These are phyloP conservation scores for Propithecus deckenii DNA, from an alignment of 2,797 vertebrate species.

Conservation along the genomic window DNA sequence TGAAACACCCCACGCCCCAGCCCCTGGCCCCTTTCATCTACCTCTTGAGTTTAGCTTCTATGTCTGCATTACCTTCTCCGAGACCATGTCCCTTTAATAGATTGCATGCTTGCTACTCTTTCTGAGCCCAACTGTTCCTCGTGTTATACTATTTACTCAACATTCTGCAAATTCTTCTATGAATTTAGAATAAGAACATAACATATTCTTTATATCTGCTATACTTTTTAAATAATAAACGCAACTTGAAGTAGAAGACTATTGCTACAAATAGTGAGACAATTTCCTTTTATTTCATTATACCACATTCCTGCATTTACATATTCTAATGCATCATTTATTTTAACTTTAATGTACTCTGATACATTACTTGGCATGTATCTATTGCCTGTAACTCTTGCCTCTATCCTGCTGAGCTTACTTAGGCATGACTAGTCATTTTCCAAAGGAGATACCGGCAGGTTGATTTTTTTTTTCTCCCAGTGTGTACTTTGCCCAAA, in stretches of 20 bases:
- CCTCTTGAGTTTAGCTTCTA: neutral
- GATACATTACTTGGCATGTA: neutral
- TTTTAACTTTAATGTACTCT: neutral
- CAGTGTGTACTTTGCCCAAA: neutral
- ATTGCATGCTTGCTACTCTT: neutral
- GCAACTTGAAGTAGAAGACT: neutral
- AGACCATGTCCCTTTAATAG: too few species aligned
- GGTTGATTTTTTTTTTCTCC: neutral
- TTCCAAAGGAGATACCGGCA: neutral
- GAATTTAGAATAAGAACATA: neutral
- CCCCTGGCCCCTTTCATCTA: neutral
- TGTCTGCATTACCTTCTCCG: neutral
- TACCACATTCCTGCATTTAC: neutral
- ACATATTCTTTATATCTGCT: neutral
- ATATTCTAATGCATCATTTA: neutral
- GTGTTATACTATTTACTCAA: too few species aligned
- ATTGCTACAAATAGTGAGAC: neutral
- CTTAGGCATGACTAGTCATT: neutral
- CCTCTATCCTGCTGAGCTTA: neutral
- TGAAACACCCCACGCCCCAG: too few species aligned
- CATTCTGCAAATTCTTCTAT: neutral
- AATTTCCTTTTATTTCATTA: neutral
- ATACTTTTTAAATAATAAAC: neutral
- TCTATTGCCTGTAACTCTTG: neutral
- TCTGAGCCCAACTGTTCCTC: accelerated